Conservation (phyloP, 2,888 invertebrate species). For the Agonopterix subpropinquella region DNA sequence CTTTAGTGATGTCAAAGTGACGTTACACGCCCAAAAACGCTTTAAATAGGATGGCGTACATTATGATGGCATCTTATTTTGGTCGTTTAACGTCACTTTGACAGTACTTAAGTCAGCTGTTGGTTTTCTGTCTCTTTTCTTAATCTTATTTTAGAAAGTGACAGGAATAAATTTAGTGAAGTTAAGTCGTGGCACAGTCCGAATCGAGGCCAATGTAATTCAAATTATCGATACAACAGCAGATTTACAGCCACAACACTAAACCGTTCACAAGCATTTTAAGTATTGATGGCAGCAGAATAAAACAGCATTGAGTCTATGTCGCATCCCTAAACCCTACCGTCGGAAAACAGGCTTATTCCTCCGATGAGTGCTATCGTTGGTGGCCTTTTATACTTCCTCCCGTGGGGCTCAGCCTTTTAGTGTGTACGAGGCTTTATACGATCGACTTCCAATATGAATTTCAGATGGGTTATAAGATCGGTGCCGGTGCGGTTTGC, state of each 20-base stretch:
- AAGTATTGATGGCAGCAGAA: constrained; percentile 73
- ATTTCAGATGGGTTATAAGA: constrained; percentile 70
- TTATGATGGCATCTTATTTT: no score
- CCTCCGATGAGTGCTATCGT: constrained; percentile 68
- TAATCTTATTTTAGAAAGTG: no score
- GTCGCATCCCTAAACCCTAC: constrained; percentile 67
- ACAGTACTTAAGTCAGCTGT: no score
- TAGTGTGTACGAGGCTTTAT: constrained; percentile 64
- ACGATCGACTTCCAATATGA: constrained; percentile 68
- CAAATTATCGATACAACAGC: no score
- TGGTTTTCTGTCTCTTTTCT: no score
- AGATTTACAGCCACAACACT: constrained; percentile 24
- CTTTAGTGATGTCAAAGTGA: no score
- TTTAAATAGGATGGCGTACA: no score
- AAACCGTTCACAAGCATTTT: constrained; percentile 60
- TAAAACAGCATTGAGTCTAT: constrained; percentile 71
- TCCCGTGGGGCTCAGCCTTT: constrained; percentile 68
- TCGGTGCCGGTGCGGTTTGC: constrained; percentile 50
- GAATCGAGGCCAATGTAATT: no score
- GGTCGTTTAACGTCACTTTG: no score
- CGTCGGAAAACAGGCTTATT: constrained; percentile 74
- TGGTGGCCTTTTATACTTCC: constrained; percentile 58
- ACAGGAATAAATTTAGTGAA: no score
- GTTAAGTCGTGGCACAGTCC: no score
- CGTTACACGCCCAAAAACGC: no score